phyloP scores from a whole-genome alignment of 2,113 vertebrate species.

The Stigmatopora argus region DNA sequence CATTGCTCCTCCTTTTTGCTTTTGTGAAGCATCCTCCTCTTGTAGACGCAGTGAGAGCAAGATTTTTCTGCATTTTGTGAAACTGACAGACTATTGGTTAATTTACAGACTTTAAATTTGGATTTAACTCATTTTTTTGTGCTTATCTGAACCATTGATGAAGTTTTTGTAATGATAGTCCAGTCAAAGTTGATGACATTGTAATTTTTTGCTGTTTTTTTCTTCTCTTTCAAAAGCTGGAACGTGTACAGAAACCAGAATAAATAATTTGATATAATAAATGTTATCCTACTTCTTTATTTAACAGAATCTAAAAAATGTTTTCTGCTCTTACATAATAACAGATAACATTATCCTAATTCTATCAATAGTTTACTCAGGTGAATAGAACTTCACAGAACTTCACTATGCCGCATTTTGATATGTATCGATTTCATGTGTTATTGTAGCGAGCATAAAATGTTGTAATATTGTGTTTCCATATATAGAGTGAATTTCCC shows the following conservation, averaged over 20 bases:
- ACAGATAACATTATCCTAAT: too few relatives aligned
- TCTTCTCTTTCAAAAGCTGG: too few relatives aligned
- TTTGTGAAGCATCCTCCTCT: slow-evolving; percentile 56
- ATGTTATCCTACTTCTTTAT: too few relatives aligned
- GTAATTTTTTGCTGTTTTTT: neutral
- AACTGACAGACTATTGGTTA: neutral
- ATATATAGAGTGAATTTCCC: slow-evolving; percentile 42
- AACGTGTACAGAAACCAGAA: too few relatives aligned
- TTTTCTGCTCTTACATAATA: too few relatives aligned
- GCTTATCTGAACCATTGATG: neutral
- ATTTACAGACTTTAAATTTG: neutral
- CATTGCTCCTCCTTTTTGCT: slow-evolving; percentile 60
- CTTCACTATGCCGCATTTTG: too few relatives aligned
- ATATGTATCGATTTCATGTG: too few relatives aligned
- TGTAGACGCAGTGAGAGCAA: slow-evolving; percentile 29
- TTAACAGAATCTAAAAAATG: too few relatives aligned
- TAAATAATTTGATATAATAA: too few relatives aligned
- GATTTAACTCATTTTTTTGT: neutral
- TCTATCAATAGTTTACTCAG: too few relatives aligned
- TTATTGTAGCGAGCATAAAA: slow-evolving; percentile 46
- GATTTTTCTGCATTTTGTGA: slow-evolving; percentile 35
- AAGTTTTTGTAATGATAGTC: neutral
- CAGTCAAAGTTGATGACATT: neutral
- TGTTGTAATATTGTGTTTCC: slow-evolving; percentile 56
- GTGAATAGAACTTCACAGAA: too few relatives aligned